Percentiles rank a stretch among this genome's conserved stretches.
Evolutionary conservation across 2,113 vertebrate species (phyloP).

Genomic region (Vidua macroura): DNA sequence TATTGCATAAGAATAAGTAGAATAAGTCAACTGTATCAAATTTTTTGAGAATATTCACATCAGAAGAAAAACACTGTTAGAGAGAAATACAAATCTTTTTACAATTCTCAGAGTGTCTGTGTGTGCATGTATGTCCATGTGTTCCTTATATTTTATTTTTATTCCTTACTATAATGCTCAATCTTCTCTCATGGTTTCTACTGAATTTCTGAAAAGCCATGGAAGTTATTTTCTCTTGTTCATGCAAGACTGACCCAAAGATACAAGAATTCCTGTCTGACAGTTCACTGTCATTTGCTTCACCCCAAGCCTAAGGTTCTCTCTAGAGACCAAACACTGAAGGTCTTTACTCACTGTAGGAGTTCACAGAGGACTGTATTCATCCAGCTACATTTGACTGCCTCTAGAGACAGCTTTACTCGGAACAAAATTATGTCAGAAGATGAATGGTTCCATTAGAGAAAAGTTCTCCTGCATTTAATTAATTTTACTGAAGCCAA

Average conservation of each 20-base stretch:
- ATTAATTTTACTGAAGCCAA: neutral
- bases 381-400: neutral
- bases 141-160: neutral
- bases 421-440: neutral
- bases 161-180: neutral
- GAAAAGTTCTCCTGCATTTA: neutral
- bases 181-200: neutral
- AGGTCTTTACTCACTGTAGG: neutral
- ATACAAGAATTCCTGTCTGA: neutral
- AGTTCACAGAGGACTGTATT: neutral
- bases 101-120: neutral
- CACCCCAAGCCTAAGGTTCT: neutral
- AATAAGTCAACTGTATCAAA: neutral
- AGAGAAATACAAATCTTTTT: neutral
- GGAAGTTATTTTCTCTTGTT: neutral
- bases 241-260: neutral
- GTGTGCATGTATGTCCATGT: accelerated
- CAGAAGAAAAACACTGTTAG: neutral
- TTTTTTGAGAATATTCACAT: neutral
- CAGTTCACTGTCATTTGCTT: neutral
- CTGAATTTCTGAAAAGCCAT: neutral
- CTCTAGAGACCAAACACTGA: neutral
- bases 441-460: neutral
- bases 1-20: neutral
- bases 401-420: neutral